A percentile compares a stretch with the other conserved stretches of the same genome.
Conservation (phyloP, 1,140 invertebrate genomes). For the Drosophila murphyi region DNA sequence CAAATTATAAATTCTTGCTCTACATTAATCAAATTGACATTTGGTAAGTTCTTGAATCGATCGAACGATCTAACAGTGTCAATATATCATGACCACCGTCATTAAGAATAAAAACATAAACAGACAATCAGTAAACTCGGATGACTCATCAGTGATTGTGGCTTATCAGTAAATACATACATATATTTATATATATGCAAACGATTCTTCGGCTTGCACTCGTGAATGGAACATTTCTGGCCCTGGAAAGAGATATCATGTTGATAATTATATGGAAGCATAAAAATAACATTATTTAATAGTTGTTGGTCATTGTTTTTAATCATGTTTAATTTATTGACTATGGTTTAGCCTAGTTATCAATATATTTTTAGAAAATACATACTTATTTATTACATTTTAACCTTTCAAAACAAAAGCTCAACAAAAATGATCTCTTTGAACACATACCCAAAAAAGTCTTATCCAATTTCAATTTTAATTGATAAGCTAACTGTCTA, state of each 20-base stretch:
- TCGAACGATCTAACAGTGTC: background rate
- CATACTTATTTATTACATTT: slow-evolving; percentile 22
- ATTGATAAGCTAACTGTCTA: slow-evolving; percentile 1
- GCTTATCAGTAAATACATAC: slow-evolving; percentile 26
- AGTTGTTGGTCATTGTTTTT: slow-evolving; percentile 33
- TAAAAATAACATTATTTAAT: background rate
- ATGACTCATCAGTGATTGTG: slow-evolving; percentile 23
- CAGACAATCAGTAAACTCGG: slow-evolving; percentile 17
- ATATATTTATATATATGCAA: slow-evolving; percentile 5
- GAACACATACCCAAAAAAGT: slow-evolving; percentile 26
- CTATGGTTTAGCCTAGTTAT: slow-evolving; percentile 36
- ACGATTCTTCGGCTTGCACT: background rate
- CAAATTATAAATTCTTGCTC: background rate
- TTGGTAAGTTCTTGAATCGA: background rate
- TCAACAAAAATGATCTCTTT: slow-evolving; percentile 17
- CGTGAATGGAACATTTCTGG: slow-evolving; percentile 30
- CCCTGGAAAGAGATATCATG: background rate
- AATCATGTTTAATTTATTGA: slow-evolving; percentile 40
- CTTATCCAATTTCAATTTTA: background rate
- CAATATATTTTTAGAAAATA: slow-evolving; percentile 42
- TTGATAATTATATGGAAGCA: background rate
- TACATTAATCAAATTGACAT: background rate
- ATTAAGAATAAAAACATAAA: background rate
- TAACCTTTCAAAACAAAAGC: slow-evolving; percentile 12
- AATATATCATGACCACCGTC: slow-evolving; percentile 20